Evolutionary conservation across 2,797 vertebrate genomes (phyloP), one percentile per base, ranked within the genome.

Genomic region (Ataeniobius toweri): DNA sequence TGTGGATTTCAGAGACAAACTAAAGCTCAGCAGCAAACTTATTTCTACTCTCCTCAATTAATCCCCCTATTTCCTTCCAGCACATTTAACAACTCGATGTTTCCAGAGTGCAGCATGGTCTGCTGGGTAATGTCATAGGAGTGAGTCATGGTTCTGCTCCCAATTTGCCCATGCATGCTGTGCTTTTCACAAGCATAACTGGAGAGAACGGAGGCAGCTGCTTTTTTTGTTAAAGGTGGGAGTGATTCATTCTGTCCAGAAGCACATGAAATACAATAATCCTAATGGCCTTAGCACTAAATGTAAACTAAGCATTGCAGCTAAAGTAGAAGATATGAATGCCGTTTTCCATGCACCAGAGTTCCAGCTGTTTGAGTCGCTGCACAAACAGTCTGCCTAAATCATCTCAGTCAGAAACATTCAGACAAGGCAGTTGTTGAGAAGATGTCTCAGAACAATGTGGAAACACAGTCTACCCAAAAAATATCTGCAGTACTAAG

Each of bases 141-240:
- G 83, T 92, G 92, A 94, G 90, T 94, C 91, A 93, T 78, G 75
- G 82, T 89, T 85, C 86, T 85, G 84, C 85, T 92, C 89, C 88
- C 85, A 77, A 76, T 92, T 87, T 85, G 83, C 81, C 81, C 82
- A 71, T 6, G 82, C 90, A 87, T 76, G 86, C 90, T 88, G 86
- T 79, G 92, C 86, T 90, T 93, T 91, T 93, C 90, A 90, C 82
- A 72, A 91, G 83, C 70, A 18, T 70, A 2, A 76, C 75, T 74
- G 81, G 76, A 83, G 83, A 89, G 76, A 87, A 87, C 26, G 79
- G 81, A 79, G 85, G 85, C 83, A 83, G 85, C 68, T 81, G 73
- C 77, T 86, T 90, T 90, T 48, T 65, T 69, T 22, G n/a, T 67
- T n/a, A 82, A 77, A 78, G 83, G 75, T 59, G 70, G 73, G 85